Evolutionary conservation across 1,140 invertebrate genomes (phyloP).

Genomic region (Saccostrea glomerata): DNA sequence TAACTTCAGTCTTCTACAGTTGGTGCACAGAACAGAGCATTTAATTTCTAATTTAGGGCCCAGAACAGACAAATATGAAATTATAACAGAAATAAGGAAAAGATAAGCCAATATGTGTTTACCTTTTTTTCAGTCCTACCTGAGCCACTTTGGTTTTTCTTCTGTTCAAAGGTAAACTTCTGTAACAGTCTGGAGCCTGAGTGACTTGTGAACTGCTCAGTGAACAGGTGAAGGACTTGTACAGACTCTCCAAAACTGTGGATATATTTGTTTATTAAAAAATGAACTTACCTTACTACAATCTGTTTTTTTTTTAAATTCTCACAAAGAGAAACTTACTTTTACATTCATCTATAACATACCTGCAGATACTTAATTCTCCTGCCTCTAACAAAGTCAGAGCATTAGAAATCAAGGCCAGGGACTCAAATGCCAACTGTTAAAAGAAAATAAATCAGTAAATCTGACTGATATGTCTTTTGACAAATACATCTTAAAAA

Average conservation of each 20-base stretch:
- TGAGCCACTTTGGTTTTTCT: slow-evolving; percentile 79
- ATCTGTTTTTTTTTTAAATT: too few species aligned
- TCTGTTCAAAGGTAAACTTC: slow-evolving; percentile 80
- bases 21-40: too few species aligned
- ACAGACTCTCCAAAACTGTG: slow-evolving; percentile 90
- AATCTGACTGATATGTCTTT: background rate
- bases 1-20: too few species aligned
- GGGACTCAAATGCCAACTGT: slow-evolving; percentile 93
- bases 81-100: too few species aligned
- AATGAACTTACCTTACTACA: background rate
- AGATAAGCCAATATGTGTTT: too few species aligned
- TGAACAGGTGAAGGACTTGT: slow-evolving; percentile 90
- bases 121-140: slow-evolving; percentile 57
- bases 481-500: too few species aligned
- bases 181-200: slow-evolving; percentile 84
- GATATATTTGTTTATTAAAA: background rate
- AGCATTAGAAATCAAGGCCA: slow-evolving; percentile 94
- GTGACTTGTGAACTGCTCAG: slow-evolving; percentile 90
- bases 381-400: slow-evolving; percentile 96
- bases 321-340: too few species aligned
- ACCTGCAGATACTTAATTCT: slow-evolving; percentile 93
- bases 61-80: too few species aligned
- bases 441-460: slow-evolving; percentile 48
- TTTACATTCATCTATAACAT: slow-evolving; percentile 73
- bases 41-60: too few species aligned